Conservation (phyloP, 1,140 invertebrate species). For the Megathymus violae region DNA sequence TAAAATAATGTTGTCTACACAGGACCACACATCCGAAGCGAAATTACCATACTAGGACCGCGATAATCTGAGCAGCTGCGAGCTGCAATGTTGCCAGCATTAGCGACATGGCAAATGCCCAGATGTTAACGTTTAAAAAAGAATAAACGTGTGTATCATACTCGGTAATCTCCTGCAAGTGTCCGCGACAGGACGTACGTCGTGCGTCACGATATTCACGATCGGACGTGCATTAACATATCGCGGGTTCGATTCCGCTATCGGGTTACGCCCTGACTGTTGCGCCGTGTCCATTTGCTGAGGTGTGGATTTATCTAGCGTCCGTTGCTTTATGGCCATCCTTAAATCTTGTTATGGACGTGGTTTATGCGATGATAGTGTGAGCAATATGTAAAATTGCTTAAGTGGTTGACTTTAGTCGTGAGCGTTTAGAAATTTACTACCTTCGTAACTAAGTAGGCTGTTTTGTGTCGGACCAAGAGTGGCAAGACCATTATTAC, state of each 20-base stretch:
- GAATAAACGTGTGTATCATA: constrained; percentile 46
- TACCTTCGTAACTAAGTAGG: not conserved
- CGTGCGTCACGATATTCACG: constrained; percentile 81
- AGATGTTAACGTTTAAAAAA: constrained; percentile 40
- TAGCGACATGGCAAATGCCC: constrained; percentile 33
- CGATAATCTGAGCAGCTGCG: constrained; percentile 32
- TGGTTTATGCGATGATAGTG: constrained; percentile 20
- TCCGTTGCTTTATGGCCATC: constrained; percentile 22
- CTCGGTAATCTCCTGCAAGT: constrained; percentile 56
- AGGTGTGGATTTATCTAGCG: constrained; percentile 26
- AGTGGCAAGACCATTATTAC: not conserved
- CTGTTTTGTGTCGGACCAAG: not conserved
- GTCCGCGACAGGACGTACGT: constrained; percentile 67
- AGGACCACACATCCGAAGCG: constrained; percentile 26
- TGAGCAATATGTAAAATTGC: constrained; percentile 20
- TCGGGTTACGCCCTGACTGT: constrained; percentile 54
- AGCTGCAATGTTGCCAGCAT: constrained; percentile 28
- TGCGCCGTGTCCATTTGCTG: constrained; percentile 26
- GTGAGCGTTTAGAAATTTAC: not conserved
- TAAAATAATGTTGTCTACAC: constrained; percentile 28
- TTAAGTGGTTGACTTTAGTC: constrained; percentile 17
- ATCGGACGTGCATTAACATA: constrained; percentile 79
- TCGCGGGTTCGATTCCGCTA: constrained; percentile 74
- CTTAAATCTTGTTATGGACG: constrained; percentile 23
- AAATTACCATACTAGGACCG: constrained; percentile 30